A percentile compares a stretch with the other conserved stretches of the same genome.
phyloP scores from a whole-genome alignment of 2,797 vertebrate species.

The Molossus alvarezi region DNA sequence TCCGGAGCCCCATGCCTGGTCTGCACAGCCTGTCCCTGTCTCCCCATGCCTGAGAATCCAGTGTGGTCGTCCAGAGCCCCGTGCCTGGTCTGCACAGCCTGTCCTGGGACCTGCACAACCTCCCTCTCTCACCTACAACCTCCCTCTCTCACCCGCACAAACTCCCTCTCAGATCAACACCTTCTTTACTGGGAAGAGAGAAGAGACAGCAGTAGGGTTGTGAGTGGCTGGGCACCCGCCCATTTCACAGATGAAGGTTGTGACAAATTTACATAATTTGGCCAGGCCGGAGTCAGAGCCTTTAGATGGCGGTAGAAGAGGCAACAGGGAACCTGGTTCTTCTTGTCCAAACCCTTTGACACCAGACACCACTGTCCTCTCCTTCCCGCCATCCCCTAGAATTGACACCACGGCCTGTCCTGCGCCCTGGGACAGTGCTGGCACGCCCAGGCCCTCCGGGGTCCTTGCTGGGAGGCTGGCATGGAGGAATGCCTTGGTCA shows the following conservation, averaged over 20 bases:
- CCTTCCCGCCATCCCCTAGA: rapidly evolving
- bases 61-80: too few relatives aligned
- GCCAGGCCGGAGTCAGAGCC: too few relatives aligned
- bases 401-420: rapidly evolving
- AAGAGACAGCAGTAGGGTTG: background rate
- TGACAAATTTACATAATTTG: rapidly evolving
- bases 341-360: background rate
- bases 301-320: background rate
- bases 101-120: background rate
- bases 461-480: background rate
- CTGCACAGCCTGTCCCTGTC: too few relatives aligned
- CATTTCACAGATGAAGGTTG: background rate
- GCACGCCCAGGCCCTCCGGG: background rate
- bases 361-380: rapidly evolving
- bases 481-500: background rate
- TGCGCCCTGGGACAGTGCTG: background rate
- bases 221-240: rapidly evolving
- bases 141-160: background rate
- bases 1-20: too few relatives aligned
- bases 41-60: too few relatives aligned
- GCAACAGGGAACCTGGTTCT: background rate
- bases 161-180: background rate
- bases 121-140: too few relatives aligned
- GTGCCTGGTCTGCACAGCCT: too few relatives aligned
- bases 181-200: background rate